Evolutionary conservation across 2,888 invertebrate genomes (phyloP), one percentile per base, ranked within the genome.

Genomic region (Drosophila tanythrix): DNA sequence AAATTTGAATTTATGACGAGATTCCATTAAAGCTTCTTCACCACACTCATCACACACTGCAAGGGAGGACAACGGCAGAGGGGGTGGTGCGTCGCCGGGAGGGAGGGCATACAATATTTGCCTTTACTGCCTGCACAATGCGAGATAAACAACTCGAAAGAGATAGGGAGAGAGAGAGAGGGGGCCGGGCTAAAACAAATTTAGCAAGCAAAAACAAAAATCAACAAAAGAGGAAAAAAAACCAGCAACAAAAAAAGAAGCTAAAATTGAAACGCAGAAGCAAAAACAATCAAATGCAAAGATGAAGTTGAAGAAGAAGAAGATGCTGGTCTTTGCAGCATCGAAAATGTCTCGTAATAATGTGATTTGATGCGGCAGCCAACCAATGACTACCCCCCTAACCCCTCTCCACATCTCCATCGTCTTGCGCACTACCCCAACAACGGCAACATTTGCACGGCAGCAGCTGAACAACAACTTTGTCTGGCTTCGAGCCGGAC

Each of bases 1-100:
- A 92, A 92, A 90, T 83, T 83, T 83, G 86, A 92, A 92, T 92
- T 92, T 92, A 92, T 92, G 92, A 90, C 92, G 86, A 90, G 91
- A 91, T 91, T 92, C 92, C 92, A 92, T 92, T 92, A 92, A 92
- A 91, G 88, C 87, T 90, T 87, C 90, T 90, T 90, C 83, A 78
- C 88, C 85, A 85, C 89, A 84, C 82, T 75, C 73, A 64, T 62
- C 78, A 70, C 68, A 70, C 67, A 69, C 68, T n/a, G 38, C 40
- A 63, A 40, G 56, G 36, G 43, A 40, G 60, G n/a, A 29, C 38
- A 68, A 48, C 52, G 38, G 25, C 29, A 60, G 65, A 31, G 53
- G 53, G 40, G 46, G 33, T 36, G 36, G 18, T 21, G 55, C 18
- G 36, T 4, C 13, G 15, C 11, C n/a, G 15, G 33, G 13, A 15